These are phyloP conservation scores for Prosopocoilus inquinatus DNA, from an alignment of 2,888 invertebrate species.

Conservation along the genomic window DNA sequence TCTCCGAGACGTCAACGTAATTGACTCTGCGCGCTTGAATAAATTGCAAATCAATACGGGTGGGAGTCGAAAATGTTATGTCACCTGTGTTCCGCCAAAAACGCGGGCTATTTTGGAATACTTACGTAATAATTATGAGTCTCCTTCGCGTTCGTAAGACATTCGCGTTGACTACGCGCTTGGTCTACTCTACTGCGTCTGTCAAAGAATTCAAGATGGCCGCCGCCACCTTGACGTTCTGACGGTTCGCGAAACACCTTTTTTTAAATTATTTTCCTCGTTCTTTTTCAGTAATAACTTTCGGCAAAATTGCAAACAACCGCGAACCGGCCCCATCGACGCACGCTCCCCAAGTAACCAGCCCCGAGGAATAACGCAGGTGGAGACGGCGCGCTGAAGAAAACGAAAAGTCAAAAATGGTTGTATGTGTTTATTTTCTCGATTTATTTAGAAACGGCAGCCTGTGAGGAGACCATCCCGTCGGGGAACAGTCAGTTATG, in stretches of 20 bases:
- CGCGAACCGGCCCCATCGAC: background rate
- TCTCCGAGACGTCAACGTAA: too few relatives aligned
- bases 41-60: too few relatives aligned
- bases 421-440: conserved; percentile 8
- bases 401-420: background rate
- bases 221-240: conserved; percentile 47
- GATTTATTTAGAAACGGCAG: conserved; percentile 5
- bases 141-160: too few relatives aligned
- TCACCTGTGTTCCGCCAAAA: too few relatives aligned
- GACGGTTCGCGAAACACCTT: conserved; percentile 32
- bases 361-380: background rate
- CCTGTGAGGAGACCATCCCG: conserved; percentile 3
- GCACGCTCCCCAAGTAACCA: background rate
- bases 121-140: too few relatives aligned
- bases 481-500: conserved; percentile 9
- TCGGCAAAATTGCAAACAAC: background rate
- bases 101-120: too few relatives aligned
- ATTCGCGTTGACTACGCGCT: background rate
- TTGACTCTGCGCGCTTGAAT: too few relatives aligned
- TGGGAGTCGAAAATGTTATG: too few relatives aligned
- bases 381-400: too few relatives aligned
- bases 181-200: conserved; percentile 6
- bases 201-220: conserved; percentile 46
- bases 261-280: conserved; percentile 27
- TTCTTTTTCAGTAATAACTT: conserved; percentile 1